Evolutionary conservation across 2,888 invertebrate species (phyloP).

Genomic region (Masnerella sp.): DNA sequence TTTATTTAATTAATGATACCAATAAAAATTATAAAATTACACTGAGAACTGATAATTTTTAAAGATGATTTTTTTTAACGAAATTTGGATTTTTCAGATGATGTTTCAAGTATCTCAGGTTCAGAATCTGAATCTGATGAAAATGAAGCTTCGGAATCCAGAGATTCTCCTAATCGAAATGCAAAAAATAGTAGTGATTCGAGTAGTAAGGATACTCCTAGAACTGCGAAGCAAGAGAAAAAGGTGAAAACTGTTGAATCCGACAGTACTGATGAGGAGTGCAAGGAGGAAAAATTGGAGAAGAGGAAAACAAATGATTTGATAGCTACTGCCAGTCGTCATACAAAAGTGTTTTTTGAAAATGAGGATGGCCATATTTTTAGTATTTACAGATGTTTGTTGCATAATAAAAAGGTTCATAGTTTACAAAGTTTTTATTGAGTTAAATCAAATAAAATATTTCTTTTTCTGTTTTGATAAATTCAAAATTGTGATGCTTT

Average conservation of each 20-base stretch:
- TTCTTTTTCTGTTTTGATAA: no score
- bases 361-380: slow-evolving; percentile 84
- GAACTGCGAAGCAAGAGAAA: slow-evolving; percentile 63
- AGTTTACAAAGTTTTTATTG: no score
- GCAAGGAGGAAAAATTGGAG: slow-evolving; percentile 64
- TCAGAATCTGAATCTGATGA: slow-evolving; percentile 80
- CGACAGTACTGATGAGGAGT: slow-evolving; percentile 71
- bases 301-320: slow-evolving; percentile 67
- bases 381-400: slow-evolving; percentile 85
- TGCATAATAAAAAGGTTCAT: slow-evolving; percentile 84
- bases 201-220: slow-evolving; percentile 51
- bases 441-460: no score
- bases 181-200: slow-evolving; percentile 57
- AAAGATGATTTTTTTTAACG: background rate
- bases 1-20: no score
- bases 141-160: slow-evolving; percentile 71
- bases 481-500: no score
- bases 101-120: slow-evolving; percentile 83
- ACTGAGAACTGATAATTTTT: background rate
- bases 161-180: slow-evolving; percentile 70
- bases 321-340: slow-evolving; percentile 78
- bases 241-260: slow-evolving; percentile 61
- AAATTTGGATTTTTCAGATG: slow-evolving; percentile 75
- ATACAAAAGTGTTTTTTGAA: slow-evolving; percentile 87
- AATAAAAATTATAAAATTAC: no score